phyloP scores from a whole-genome alignment of 2,797 vertebrate genomes.

The Selene dorsalis region DNA sequence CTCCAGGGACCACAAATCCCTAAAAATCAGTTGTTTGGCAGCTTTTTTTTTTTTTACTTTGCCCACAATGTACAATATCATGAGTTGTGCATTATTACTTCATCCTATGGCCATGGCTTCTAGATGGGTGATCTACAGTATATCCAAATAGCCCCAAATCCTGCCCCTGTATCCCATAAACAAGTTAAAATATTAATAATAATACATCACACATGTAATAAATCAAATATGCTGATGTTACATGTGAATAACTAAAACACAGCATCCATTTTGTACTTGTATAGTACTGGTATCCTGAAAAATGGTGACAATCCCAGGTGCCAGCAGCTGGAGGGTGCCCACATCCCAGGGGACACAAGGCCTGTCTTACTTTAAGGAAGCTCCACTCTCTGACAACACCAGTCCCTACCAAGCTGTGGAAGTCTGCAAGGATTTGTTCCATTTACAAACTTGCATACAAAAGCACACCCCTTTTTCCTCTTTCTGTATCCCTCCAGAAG shows the following conservation, averaged over 20 bases:
- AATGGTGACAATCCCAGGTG: not conserved
- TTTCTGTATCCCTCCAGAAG: slow-evolving; percentile 9
- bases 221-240: not conserved
- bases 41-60: not conserved
- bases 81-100: not conserved
- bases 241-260: not conserved
- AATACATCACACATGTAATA: not conserved
- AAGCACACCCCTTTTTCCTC: not conserved
- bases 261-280: not conserved
- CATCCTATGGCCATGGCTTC: no score
- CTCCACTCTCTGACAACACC: not conserved
- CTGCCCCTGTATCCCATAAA: not conserved
- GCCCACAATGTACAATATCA: not conserved
- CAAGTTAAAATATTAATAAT: not conserved
- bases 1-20: not conserved
- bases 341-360: not conserved
- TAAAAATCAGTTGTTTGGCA: not conserved
- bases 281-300: not conserved
- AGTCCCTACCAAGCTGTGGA: not conserved
- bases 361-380: not conserved
- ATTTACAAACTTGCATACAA: not conserved
- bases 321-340: not conserved
- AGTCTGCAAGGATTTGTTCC: not conserved
- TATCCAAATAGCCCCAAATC: not conserved
- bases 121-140: no score